phyloP scores from a whole-genome alignment of 2,888 invertebrate species.

The Macropis europaea region DNA sequence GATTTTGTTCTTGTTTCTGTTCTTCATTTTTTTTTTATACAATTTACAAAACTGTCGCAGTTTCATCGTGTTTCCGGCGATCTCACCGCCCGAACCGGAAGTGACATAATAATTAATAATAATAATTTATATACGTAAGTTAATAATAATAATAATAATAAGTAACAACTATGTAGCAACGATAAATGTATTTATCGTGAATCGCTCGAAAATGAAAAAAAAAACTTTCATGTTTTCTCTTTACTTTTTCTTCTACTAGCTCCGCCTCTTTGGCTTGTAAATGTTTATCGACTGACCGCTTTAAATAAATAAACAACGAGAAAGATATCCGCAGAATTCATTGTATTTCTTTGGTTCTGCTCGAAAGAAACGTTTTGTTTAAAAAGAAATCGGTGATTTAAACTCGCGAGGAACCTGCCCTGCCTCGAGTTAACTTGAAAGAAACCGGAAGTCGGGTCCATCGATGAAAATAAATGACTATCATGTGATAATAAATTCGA shows the following conservation, averaged over 20 bases:
- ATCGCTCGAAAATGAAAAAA: constrained; percentile 32
- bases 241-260: constrained; percentile 70
- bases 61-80: not conserved
- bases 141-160: constrained; percentile 17
- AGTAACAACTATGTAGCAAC: constrained; percentile 36
- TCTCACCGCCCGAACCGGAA: not conserved
- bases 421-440: constrained; percentile 1
- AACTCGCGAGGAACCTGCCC: constrained; percentile 24
- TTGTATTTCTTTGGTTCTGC: not conserved
- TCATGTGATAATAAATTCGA: not conserved
- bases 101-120: constrained; percentile 6
- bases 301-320: constrained; percentile 64
- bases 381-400: constrained; percentile 4
- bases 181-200: constrained; percentile 36
- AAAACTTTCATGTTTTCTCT: constrained; percentile 8
- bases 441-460: not conserved
- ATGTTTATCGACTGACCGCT: constrained; percentile 74
- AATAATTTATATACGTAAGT: constrained; percentile 20
- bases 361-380: not conserved
- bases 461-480: not conserved
- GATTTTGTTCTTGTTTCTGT: constrained; percentile 39
- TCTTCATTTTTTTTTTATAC: constrained; percentile 28
- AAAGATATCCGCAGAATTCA: constrained; percentile 6
- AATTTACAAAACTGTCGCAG: constrained; percentile 50
- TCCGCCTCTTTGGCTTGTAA: constrained; percentile 79